phyloP scores from a whole-genome alignment of 2,888 invertebrate species.

The Yponomeuta cagnagella region DNA sequence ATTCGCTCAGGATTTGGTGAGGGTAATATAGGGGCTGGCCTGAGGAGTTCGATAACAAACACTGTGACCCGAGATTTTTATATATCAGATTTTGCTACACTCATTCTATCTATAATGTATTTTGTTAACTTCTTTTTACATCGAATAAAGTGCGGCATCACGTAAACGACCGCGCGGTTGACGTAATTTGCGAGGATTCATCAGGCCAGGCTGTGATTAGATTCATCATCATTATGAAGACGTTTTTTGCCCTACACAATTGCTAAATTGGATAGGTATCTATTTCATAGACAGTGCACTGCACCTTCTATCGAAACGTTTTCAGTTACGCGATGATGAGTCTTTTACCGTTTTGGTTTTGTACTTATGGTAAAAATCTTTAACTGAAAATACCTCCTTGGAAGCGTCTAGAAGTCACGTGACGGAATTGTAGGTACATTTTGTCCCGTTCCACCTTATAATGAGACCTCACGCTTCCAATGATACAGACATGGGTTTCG shows the following conservation, averaged over 20 bases:
- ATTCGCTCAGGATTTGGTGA: too few species aligned
- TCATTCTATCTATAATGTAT: not conserved
- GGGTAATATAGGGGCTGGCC: too few species aligned
- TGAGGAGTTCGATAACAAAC: too few species aligned
- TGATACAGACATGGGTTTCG: too few species aligned
- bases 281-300: not conserved
- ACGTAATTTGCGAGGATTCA: not conserved
- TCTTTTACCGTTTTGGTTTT: not conserved
- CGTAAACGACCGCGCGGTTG: not conserved
- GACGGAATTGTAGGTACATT: too few species aligned
- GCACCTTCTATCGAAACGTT: not conserved
- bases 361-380: too few species aligned
- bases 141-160: not conserved
- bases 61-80: too few species aligned
- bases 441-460: too few species aligned
- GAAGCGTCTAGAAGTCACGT: too few species aligned
- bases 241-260: not conserved
- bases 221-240: not conserved
- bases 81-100: not conserved
- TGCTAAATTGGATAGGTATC: not conserved
- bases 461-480: too few species aligned
- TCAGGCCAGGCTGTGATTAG: not conserved
- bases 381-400: too few species aligned
- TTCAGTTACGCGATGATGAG: not conserved
- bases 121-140: not conserved